Percentiles rank a stretch among this genome's conserved stretches.
phyloP scores from a whole-genome alignment of 2,888 invertebrate species.

The Orthonychiurus folsomi region DNA sequence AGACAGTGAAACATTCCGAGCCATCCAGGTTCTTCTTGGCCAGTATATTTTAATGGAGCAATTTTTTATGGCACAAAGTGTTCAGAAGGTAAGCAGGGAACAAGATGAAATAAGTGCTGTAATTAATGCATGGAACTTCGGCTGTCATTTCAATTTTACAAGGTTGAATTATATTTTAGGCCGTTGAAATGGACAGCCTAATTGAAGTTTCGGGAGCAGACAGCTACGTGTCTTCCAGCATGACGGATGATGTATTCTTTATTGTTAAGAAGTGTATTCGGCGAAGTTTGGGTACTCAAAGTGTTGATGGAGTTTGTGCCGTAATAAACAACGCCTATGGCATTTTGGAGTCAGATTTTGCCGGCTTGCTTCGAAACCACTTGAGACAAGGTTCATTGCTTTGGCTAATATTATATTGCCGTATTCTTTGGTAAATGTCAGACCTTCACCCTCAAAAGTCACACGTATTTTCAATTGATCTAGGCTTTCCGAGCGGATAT shows the following conservation, averaged over 20 bases:
- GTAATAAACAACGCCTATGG: slow-evolving; percentile 87
- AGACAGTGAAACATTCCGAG: slow-evolving; percentile 64
- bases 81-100: slow-evolving; percentile 65
- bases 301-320: slow-evolving; percentile 91
- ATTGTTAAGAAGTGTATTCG: slow-evolving; percentile 92
- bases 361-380: slow-evolving; percentile 60
- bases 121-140: too few species aligned
- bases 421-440: too few species aligned
- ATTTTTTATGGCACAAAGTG: slow-evolving; percentile 90
- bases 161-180: slow-evolving; percentile 47
- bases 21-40: slow-evolving; percentile 73
- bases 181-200: slow-evolving; percentile 66
- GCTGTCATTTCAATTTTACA: too few species aligned
- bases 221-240: slow-evolving; percentile 55
- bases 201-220: slow-evolving; percentile 56
- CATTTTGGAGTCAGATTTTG: slow-evolving; percentile 75
- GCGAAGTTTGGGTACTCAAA: slow-evolving; percentile 80
- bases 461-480: slow-evolving; percentile 5
- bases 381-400: slow-evolving; percentile 65
- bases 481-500: slow-evolving; percentile 50
- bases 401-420: too few species aligned
- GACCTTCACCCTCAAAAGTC: too few species aligned
- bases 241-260: slow-evolving; percentile 96
- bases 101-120: too few species aligned
- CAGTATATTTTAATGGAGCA: slow-evolving; percentile 85